Evolutionary conservation across 1,140 invertebrate genomes (phyloP), one percentile per base, ranked within the genome.

Genomic region (Holotrichia oblita): DNA sequence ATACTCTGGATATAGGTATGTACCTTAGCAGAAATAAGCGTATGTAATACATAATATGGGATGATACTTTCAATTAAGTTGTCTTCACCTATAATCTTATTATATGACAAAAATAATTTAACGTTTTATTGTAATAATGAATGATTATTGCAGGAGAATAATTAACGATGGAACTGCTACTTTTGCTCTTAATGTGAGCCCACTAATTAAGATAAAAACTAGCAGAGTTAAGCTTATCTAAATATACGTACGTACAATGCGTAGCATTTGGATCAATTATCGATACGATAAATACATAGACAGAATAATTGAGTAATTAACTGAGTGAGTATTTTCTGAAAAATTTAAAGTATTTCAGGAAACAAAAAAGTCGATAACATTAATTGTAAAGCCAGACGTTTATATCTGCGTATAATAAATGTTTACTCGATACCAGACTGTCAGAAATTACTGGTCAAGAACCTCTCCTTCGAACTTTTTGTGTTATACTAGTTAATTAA

Each of bases 291-390:
- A 69, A 34, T 20, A 69, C 12, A 69, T 20, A 69, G 61, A 69
- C 61, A 8, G 22, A 69, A 69, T 69, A 69, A 69, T 69, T 69
- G 22, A 69, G 61, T 22, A 69, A 69, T 69, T 69, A 69, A 69
- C 17, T n/a, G n/a, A n/a, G n/a, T n/a, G 22, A 24, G 22, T 22
- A 20, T 22, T 27, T 20, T 10, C 10, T 69, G 4, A 69, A 34
- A 34, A 69, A 69, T 69, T 17, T 69, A 10, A 69, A 69, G 22
- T 69, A 69, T 69, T 69, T 69, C 61, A 27, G 61, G 22, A 69
- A 48, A 34, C 27, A 34, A 69, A 69, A 69, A 69, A 22, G 22
- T 2, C 22, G 61, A 69, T 69, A 69, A 22, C 17, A 55, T 55
- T 55, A 6, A 14, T 27, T 34, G 22, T 27, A 27, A n/a, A 14